A percentile compares a stretch with the other conserved stretches of the same genome.
phyloP scores from a whole-genome alignment of 2,888 invertebrate species.

The Eurois occulta region DNA sequence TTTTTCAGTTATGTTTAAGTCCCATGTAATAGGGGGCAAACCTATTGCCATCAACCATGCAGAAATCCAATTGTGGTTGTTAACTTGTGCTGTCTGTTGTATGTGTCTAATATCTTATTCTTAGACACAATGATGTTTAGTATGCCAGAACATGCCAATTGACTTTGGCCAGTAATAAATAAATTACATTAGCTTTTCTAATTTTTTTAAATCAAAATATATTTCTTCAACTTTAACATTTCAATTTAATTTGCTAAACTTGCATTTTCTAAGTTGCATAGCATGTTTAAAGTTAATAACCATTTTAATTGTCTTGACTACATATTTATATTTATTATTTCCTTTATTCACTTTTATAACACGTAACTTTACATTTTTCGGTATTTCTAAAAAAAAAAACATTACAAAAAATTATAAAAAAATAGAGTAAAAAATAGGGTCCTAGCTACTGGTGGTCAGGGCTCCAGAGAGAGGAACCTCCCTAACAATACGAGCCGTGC shows the following conservation, averaged over 20 bases:
- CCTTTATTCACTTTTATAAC: too few species aligned
- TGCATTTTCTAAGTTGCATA: conserved; percentile 13
- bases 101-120: not conserved
- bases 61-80: not conserved
- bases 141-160: conserved; percentile 4
- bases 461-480: too few species aligned
- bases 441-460: too few species aligned
- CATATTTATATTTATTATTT: not conserved
- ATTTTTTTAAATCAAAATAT: not conserved
- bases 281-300: conserved; percentile 22
- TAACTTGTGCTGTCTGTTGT: not conserved
- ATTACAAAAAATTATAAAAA: too few species aligned
- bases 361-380: too few species aligned
- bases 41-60: not conserved
- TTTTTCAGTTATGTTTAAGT: not conserved
- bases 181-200: not conserved
- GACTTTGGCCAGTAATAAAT: not conserved
- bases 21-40: not conserved
- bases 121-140: conserved; percentile 1
- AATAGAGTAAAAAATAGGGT: too few species aligned
- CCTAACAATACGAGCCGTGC: too few species aligned
- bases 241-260: conserved; percentile 14
- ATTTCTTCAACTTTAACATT: not conserved
- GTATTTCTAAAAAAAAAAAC: too few species aligned
- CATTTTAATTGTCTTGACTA: not conserved